phyloP scores from a whole-genome alignment of 2,113 vertebrate species.

The Rhadina sibilatrix region DNA sequence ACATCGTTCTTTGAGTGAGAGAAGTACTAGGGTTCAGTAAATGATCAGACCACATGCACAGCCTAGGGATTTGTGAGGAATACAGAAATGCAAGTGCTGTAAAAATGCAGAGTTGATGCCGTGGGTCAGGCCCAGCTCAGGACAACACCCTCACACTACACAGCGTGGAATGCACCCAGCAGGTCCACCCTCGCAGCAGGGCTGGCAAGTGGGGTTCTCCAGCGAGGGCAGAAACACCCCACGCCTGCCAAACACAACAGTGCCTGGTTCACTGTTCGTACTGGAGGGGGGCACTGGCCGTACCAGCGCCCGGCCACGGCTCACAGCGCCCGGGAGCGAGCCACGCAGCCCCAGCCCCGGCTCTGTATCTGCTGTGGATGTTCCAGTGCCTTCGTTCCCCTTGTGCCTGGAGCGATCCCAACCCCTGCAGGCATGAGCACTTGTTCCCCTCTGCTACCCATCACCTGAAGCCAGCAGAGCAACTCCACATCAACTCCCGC shows the following conservation, averaged over 20 bases:
- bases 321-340: rapidly evolving
- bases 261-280: rapidly evolving
- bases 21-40: neutral
- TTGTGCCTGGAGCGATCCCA: neutral
- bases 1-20: rapidly evolving
- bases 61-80: neutral
- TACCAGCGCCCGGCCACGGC: rapidly evolving
- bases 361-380: neutral
- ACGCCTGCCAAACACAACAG: neutral
- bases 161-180: rapidly evolving
- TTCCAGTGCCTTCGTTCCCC: neutral
- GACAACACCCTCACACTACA: neutral
- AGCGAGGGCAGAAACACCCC: neutral
- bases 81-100: neutral
- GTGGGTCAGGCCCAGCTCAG: neutral
- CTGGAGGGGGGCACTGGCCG: rapidly evolving
- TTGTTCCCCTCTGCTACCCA: neutral
- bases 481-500: neutral
- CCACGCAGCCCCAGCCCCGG: rapidly evolving
- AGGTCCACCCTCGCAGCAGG: rapidly evolving
- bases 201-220: neutral
- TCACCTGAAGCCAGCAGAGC: neutral
- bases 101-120: neutral
- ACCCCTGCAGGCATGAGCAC: rapidly evolving
- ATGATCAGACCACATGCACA: rapidly evolving